Conservation (phyloP, 2,888 invertebrate genomes). For the Clitarchus hookeri region DNA sequence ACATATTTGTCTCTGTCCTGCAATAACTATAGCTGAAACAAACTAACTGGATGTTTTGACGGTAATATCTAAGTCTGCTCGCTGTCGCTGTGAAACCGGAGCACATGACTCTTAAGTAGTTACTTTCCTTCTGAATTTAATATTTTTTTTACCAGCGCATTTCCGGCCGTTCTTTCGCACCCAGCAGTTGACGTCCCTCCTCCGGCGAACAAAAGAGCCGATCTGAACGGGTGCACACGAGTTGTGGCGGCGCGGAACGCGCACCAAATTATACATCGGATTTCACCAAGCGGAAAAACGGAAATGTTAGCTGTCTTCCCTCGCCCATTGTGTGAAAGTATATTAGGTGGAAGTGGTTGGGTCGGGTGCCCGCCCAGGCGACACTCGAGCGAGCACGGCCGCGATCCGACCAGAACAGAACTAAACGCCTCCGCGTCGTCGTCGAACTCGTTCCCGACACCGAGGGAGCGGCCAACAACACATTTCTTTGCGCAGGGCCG, state of each 20-base stretch:
- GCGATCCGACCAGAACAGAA: neutral
- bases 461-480: too few relatives aligned
- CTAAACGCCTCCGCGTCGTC: conserved; percentile 51
- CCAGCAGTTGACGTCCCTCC: neutral
- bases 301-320: conserved; percentile 8
- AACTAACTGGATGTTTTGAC: too few relatives aligned
- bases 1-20: too few relatives aligned
- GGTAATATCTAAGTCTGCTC: too few relatives aligned
- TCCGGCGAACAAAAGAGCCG: neutral
- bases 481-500: too few relatives aligned
- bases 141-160: too few relatives aligned
- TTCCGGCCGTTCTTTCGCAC: too few relatives aligned
- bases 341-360: neutral
- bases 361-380: conserved; percentile 27
- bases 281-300: neutral
- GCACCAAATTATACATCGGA: neutral
- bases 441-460: conserved; percentile 31
- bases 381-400: conserved; percentile 44
- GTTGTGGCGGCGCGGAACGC: neutral
- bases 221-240: neutral
- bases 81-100: too few relatives aligned
- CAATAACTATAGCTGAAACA: too few relatives aligned
- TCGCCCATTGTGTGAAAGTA: conserved; percentile 7
- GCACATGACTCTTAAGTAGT: too few relatives aligned
- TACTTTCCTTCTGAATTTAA: too few relatives aligned